Evolutionary conservation across 2,113 vertebrate genomes (phyloP).

Genomic region (Microcebus griseorufus): DNA sequence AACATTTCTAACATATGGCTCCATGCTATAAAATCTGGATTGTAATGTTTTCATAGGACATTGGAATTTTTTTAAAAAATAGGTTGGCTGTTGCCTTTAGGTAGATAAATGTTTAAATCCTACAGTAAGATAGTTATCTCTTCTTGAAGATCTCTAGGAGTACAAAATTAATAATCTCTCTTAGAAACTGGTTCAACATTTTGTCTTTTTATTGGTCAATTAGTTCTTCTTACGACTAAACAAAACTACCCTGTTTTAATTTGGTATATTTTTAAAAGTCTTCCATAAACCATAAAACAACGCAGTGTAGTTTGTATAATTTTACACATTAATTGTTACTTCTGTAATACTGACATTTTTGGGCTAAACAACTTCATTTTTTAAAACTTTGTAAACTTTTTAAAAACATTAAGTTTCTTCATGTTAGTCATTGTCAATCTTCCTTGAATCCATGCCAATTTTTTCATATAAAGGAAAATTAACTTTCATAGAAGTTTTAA

Average conservation of each 20-base stretch:
- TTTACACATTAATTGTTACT: not conserved
- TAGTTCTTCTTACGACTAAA: not conserved
- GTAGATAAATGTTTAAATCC: not conserved
- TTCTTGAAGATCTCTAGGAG: not conserved
- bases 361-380: not conserved
- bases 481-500: not conserved
- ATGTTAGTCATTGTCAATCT: not conserved
- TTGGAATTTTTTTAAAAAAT: not conserved
- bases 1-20: not conserved
- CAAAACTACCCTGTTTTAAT: not conserved
- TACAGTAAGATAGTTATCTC: not conserved
- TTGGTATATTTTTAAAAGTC: not conserved
- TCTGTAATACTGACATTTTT: not conserved
- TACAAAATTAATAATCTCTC: not conserved
- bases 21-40: not conserved
- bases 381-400: not conserved
- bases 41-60: not conserved
- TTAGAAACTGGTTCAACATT: not conserved
- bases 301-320: not conserved
- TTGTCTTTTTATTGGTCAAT: not conserved
- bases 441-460: not conserved
- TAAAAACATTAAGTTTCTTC: not conserved
- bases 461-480: slow-evolving; percentile 14
- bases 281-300: not conserved
- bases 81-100: not conserved